phyloP scores from a whole-genome alignment of 2,888 invertebrate genomes.

The Orchestes rusci region DNA sequence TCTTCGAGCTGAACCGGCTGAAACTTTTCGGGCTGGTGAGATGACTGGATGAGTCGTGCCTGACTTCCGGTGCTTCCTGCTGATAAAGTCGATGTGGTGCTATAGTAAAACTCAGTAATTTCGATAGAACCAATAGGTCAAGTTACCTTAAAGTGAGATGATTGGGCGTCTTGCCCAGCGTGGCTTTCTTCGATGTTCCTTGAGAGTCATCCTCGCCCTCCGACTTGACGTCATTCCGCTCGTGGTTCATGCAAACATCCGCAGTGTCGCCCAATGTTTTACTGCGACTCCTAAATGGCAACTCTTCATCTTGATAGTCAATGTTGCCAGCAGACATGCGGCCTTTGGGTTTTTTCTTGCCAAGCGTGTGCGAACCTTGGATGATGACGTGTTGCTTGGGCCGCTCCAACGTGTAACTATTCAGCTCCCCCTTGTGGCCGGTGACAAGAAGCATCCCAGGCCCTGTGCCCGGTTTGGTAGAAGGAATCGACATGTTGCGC shows the following conservation, averaged over 20 bases:
- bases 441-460: constrained; percentile 43
- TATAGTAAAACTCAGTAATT: constrained; percentile 35
- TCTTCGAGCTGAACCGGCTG: constrained; percentile 84
- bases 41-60: constrained; percentile 88
- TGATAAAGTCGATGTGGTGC: constrained; percentile 89
- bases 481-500: constrained; percentile 92
- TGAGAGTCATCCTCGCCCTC: constrained; percentile 82
- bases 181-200: constrained; percentile 51
- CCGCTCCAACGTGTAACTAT: constrained; percentile 51
- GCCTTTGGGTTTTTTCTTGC: constrained; percentile 72
- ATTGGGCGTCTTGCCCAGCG: constrained; percentile 85
- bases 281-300: constrained; percentile 71
- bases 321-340: constrained; percentile 78
- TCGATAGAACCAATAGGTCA: not conserved
- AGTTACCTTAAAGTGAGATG: constrained; percentile 78
- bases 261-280: constrained; percentile 84
- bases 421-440: constrained; percentile 42
- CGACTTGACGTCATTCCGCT: constrained; percentile 67
- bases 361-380: constrained; percentile 64
- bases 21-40: constrained; percentile 87
- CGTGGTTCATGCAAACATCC: constrained; percentile 50
- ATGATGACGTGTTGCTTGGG: constrained; percentile 38
- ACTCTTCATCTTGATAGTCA: constrained; percentile 63
- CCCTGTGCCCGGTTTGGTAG: constrained; percentile 57
- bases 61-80: constrained; percentile 91